A percentile compares a stretch with the other conserved stretches of the same genome.
phyloP scores from a whole-genome alignment of 2,797 vertebrate species.

The Lepilemur septentrionalis region DNA sequence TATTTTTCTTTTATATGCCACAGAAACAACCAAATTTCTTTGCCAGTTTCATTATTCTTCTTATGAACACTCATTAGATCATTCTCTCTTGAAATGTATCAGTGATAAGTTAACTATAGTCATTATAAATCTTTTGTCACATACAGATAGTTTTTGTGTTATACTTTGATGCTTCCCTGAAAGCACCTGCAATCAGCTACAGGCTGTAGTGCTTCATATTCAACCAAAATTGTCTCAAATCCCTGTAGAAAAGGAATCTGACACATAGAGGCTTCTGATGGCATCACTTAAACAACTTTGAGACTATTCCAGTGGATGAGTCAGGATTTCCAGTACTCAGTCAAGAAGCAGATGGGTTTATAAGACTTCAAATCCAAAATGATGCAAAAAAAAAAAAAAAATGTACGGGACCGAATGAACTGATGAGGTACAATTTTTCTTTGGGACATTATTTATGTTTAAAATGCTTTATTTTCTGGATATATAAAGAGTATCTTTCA shows the following conservation, averaged over 20 bases:
- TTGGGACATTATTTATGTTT: background rate
- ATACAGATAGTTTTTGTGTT: background rate
- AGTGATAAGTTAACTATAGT: background rate
- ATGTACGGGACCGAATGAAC: background rate
- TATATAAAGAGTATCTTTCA: background rate
- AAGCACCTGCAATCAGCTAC: background rate
- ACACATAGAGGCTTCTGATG: background rate
- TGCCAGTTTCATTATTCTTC: background rate
- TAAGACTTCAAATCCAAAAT: background rate
- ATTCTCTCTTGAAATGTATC: background rate
- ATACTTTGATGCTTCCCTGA: background rate
- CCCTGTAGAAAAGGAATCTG: background rate
- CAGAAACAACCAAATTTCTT: background rate
- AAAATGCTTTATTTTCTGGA: background rate
- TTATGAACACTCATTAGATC: background rate
- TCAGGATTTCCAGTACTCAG: background rate
- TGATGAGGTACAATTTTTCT: background rate
- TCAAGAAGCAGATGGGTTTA: background rate
- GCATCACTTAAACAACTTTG: background rate
- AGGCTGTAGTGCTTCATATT: background rate
- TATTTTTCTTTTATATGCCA: background rate
- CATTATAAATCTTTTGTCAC: background rate
- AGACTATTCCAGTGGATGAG: background rate
- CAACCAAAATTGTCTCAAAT: background rate
- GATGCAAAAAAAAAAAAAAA: background rate